These are phyloP conservation scores for Arvicanthis niloticus DNA, from an alignment of 2,113 vertebrate genomes.

Conservation along the genomic window DNA sequence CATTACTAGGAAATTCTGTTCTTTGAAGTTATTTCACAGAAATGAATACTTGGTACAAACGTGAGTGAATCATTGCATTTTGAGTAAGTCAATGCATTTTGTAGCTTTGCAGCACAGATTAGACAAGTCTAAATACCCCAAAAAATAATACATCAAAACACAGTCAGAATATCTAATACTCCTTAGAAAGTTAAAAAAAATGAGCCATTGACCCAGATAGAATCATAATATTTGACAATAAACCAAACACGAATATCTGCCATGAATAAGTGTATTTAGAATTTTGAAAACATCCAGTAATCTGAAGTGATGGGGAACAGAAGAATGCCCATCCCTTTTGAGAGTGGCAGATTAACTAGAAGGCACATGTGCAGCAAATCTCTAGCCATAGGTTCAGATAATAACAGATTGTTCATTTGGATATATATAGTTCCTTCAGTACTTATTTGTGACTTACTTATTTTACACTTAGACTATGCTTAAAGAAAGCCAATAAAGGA, in stretches of 20 bases:
- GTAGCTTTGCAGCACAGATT: not conserved
- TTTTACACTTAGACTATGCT: not conserved
- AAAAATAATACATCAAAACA: not conserved
- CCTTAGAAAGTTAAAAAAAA: conserved; percentile 12
- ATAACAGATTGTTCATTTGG: not conserved
- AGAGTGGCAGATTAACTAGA: not conserved
- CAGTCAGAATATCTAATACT: not conserved
- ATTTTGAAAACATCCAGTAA: conserved; percentile 11
- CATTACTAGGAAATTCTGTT: not conserved
- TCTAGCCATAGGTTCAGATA: not conserved
- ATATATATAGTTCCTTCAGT: not conserved
- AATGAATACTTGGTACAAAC: not conserved
- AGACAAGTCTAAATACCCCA: not conserved
- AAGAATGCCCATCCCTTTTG: not conserved
- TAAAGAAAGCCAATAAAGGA: not conserved
- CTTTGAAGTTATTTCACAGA: not conserved
- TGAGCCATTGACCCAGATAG: not conserved
- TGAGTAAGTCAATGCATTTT: not conserved
- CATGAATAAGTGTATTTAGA: not conserved
- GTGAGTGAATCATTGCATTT: not conserved
- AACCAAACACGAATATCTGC: not conserved
- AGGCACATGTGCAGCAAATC: accelerated
- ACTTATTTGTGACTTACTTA: not conserved
- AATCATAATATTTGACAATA: not conserved
- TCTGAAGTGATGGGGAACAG: not conserved